Conservation (phyloP, 2,797 vertebrate species). For the Pristis pectinata region DNA sequence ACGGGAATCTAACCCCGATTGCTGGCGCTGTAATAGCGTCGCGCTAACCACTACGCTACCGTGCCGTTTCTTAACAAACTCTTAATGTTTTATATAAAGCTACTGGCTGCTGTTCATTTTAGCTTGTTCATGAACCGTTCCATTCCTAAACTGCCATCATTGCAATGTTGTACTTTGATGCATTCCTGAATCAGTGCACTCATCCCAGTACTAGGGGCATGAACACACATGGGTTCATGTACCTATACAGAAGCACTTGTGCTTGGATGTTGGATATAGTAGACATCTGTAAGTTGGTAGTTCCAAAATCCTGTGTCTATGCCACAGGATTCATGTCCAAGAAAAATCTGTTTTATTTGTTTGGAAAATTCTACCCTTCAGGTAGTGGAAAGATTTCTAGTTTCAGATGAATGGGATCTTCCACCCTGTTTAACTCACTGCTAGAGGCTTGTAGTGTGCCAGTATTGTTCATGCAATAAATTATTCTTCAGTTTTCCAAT, state of each 20-base stretch:
- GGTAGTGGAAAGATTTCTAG: not conserved
- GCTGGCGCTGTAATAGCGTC: no score
- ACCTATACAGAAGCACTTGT: not conserved
- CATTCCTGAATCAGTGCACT: not conserved
- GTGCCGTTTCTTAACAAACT: no score
- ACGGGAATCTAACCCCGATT: no score
- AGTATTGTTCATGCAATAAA: not conserved
- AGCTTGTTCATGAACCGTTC: no score
- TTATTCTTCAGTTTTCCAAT: not conserved
- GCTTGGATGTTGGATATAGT: no score
- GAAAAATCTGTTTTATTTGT: not conserved
- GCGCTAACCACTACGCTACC: no score
- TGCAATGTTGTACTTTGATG: not conserved
- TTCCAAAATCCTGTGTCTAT: no score
- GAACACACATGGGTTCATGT: not conserved
- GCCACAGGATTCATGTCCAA: not conserved
- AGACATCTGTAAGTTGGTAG: not conserved
- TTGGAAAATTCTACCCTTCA: not conserved
- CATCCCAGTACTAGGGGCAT: not conserved
- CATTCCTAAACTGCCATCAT: not conserved
- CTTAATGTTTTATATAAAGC: no score
- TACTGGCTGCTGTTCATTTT: no score
- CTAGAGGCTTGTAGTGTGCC: not conserved
- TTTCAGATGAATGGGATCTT: not conserved
- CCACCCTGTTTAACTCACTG: not conserved